phyloP scores from a whole-genome alignment of 2,113 vertebrate species.

The Ceyx margarethae region DNA sequence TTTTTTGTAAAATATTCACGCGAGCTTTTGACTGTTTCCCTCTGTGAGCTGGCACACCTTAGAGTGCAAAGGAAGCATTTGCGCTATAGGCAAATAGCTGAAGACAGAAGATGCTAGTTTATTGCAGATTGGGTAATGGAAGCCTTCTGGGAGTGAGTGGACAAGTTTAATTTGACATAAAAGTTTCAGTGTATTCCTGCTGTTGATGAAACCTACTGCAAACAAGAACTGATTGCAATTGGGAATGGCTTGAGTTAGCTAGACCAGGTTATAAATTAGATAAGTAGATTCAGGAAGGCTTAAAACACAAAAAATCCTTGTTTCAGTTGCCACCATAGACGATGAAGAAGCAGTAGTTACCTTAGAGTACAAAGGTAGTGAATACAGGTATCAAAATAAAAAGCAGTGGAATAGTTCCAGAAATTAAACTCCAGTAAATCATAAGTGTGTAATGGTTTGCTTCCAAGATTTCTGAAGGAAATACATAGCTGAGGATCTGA shows the following conservation, averaged over 20 bases:
- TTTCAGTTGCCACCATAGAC: neutral
- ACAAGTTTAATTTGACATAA: neutral
- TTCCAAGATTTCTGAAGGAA: neutral
- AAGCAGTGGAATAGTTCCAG: neutral
- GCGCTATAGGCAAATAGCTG: neutral
- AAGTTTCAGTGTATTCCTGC: neutral
- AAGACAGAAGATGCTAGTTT: neutral
- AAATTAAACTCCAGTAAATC: neutral
- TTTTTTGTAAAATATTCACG: accelerated
- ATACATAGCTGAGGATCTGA: neutral
- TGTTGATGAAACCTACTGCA: neutral
- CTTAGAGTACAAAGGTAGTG: neutral
- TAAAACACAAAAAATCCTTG: neutral
- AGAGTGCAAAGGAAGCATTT: neutral
- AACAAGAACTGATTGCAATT: neutral
- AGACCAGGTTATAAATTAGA: neutral
- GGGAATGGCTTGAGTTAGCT: neutral
- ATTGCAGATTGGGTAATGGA: neutral
- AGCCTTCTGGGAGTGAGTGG: neutral
- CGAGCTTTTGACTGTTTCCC: neutral
- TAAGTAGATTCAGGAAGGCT: neutral
- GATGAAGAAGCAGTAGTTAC: neutral
- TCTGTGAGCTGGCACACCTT: neutral
- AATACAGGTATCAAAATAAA: neutral
- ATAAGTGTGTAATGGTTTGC: neutral